These are phyloP conservation scores for Tyrophagus putrescentiae DNA, from an alignment of 1,140 invertebrate genomes.

Conservation along the genomic window DNA sequence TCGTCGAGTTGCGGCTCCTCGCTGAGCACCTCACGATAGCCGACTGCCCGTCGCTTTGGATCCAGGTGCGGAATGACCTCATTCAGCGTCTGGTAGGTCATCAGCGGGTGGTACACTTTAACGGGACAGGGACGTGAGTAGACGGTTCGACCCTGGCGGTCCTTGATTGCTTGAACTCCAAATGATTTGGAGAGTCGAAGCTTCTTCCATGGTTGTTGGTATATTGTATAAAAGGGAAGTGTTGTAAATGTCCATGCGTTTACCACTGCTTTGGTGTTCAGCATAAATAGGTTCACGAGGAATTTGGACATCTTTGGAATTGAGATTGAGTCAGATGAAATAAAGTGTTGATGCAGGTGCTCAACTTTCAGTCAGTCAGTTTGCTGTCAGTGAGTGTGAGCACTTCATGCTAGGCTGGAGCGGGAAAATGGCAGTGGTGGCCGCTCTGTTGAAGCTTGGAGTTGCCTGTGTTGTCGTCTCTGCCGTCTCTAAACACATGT, in stretches of 20 bases:
- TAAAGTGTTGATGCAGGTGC: too few species aligned
- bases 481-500: too few species aligned
- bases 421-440: too few species aligned
- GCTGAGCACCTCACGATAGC: conserved; percentile 70
- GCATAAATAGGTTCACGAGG: conserved; percentile 4
- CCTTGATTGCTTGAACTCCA: not conserved
- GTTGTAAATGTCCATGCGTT: conserved; percentile 68
- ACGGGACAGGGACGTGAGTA: not conserved
- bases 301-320: conserved; percentile 14
- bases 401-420: too few species aligned
- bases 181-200: conserved; percentile 21
- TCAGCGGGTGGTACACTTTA: conserved; percentile 56
- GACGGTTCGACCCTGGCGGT: not conserved
- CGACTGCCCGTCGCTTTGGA: conserved; percentile 57
- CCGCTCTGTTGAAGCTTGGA: too few species aligned
- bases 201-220: conserved; percentile 67
- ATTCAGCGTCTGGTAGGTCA: conserved; percentile 68
- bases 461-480: too few species aligned
- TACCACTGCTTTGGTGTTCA: conserved; percentile 31
- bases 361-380: too few species aligned
- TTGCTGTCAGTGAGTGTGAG: too few species aligned
- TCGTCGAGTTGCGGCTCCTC: conserved; percentile 85
- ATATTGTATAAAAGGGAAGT: conserved; percentile 67
- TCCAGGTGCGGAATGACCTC: conserved; percentile 44
- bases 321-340: too few species aligned